Conservation (phyloP, 2,888 invertebrate species). For the Clepsis dumicolana region DNA sequence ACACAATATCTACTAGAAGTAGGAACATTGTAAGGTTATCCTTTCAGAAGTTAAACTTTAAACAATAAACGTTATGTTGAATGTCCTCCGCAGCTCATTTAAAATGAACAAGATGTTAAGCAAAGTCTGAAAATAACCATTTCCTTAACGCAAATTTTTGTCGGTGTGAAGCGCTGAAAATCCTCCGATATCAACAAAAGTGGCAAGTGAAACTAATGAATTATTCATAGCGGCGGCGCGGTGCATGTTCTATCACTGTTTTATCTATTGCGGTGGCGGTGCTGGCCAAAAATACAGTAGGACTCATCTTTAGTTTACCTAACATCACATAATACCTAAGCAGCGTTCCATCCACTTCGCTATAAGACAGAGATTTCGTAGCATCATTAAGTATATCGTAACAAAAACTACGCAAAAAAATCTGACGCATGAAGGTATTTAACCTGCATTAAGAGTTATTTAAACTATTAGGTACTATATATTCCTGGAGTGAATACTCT, state of each 20-base stretch:
- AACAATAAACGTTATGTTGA: constrained; percentile 8
- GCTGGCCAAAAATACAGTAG: constrained; percentile 36
- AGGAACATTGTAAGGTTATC: background rate
- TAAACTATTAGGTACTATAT: too few relatives aligned
- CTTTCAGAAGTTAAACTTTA: constrained; percentile 5
- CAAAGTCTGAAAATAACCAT: constrained; percentile 77
- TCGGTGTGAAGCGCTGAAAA: constrained; percentile 83
- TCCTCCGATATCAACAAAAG: constrained; percentile 86
- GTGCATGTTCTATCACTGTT: constrained; percentile 87
- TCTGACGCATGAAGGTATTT: too few relatives aligned
- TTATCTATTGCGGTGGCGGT: constrained; percentile 81
- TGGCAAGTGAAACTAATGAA: constrained; percentile 87
- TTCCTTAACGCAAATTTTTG: constrained; percentile 82
- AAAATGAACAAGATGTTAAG: constrained; percentile 64
- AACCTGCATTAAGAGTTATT: too few relatives aligned
- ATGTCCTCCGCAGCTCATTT: constrained; percentile 58
- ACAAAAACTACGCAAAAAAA: background rate
- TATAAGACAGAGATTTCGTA: background rate
- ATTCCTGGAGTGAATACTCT: background rate
- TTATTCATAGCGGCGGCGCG: constrained; percentile 84
- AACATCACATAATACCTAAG: background rate
- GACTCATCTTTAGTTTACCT: background rate
- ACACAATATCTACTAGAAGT: background rate
- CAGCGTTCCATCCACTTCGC: background rate
- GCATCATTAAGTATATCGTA: background rate